Conservation (phyloP, 2,888 invertebrate genomes). For the Hirtodrosophila histrioides region DNA sequence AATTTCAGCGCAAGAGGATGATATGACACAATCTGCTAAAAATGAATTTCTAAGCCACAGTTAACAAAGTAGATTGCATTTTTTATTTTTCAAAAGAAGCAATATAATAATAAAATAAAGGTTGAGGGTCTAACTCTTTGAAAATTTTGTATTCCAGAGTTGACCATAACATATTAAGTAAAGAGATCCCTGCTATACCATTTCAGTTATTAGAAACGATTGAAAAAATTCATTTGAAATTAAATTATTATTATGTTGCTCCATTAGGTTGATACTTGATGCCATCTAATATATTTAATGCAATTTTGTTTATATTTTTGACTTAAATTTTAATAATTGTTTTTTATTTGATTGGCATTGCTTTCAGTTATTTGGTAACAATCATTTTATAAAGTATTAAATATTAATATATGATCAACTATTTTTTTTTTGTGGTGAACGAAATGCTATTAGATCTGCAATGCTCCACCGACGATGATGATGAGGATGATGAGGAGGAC, state of each 20-base stretch:
- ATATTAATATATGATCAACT: neutral
- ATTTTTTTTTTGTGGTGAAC: neutral
- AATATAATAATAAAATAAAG: no score
- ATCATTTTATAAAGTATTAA: neutral
- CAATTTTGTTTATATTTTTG: conserved; percentile 2
- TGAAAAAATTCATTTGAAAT: neutral
- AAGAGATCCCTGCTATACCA: no score
- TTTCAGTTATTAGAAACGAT: no score
- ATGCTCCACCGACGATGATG: conserved; percentile 89
- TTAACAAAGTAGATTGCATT: no score
- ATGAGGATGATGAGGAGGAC: conserved; percentile 87
- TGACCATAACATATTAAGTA: no score
- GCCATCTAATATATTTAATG: conserved; percentile 1
- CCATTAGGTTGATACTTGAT: neutral
- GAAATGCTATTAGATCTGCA: conserved; percentile 86
- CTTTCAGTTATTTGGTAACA: conserved; percentile 29
- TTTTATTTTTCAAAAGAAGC: no score
- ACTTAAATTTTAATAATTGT: conserved; percentile 1
- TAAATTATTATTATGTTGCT: no score
- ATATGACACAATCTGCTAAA: no score
- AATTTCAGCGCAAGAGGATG: no score
- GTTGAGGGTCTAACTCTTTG: no score
- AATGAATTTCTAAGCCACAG: no score
- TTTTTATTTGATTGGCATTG: conserved; percentile 7
- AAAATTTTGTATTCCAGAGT: no score